These are phyloP conservation scores for Branchinecta sandiegonensis DNA, from an alignment of 2,888 invertebrate species.

Conservation along the genomic window DNA sequence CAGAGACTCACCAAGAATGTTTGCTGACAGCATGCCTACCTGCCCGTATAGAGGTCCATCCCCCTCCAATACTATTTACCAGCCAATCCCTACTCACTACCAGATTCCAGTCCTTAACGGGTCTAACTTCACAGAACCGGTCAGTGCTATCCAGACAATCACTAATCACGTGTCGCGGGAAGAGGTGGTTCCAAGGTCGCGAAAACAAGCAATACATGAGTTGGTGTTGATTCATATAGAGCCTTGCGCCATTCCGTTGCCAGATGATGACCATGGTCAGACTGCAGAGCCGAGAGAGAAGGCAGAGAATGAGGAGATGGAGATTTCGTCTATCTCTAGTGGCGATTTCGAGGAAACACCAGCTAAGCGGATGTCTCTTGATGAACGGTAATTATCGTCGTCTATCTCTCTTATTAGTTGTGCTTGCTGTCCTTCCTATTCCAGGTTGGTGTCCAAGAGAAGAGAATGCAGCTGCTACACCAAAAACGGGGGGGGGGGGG, in stretches of 20 bases:
- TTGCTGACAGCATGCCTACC: no score
- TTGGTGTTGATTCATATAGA: not conserved
- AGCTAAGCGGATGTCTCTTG: constrained; percentile 44
- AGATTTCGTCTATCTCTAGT: constrained; percentile 9
- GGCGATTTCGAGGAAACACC: constrained; percentile 31
- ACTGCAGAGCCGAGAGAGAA: not conserved
- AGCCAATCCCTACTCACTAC: no score
- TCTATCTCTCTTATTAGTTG: not conserved
- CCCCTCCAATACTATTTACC: no score
- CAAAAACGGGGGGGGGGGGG: no score
- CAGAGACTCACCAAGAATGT: no score
- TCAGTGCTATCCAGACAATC: constrained; percentile 2
- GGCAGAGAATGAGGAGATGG: not conserved
- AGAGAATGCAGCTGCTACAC: no score
- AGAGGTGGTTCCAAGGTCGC: constrained; percentile 11
- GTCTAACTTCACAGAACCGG: no score
- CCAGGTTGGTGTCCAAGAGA: no score
- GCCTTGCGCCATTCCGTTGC: not conserved
- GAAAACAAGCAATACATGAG: constrained; percentile 2
- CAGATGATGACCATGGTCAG: not conserved
- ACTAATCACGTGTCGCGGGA: not conserved
- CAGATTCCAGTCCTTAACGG: no score
- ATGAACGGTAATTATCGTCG: constrained; percentile 36
- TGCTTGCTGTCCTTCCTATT: no score
- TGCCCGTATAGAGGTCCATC: no score